These are phyloP conservation scores for Girardia tigrina DNA, from an alignment of 2,888 invertebrate genomes.

Conservation along the genomic window DNA sequence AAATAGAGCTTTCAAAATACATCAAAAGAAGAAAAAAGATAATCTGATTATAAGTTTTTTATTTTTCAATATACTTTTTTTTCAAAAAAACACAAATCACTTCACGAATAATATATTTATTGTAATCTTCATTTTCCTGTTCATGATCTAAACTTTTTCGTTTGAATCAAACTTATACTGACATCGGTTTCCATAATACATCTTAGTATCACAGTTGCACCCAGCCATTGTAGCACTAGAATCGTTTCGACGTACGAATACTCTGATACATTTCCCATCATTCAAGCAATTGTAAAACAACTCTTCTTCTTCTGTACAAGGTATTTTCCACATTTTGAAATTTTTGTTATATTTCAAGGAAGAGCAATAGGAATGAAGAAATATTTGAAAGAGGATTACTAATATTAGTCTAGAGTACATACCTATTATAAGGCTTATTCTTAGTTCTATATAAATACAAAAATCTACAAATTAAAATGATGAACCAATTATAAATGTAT, in stretches of 20 bases:
- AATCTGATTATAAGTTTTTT: too few relatives aligned
- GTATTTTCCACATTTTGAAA: not conserved
- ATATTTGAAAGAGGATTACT: not conserved
- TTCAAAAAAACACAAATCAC: too few relatives aligned
- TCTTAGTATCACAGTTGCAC: not conserved
- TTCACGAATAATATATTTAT: too few relatives aligned
- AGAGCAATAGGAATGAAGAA: not conserved
- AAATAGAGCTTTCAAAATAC: too few relatives aligned
- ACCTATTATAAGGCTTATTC: not conserved
- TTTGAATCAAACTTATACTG: too few relatives aligned
- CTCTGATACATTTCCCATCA: constrained; percentile 4
- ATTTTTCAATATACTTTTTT: too few relatives aligned
- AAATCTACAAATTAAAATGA: not conserved
- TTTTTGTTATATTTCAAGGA: not conserved
- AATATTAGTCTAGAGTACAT: not conserved
- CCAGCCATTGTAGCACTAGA: not conserved
- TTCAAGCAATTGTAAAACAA: constrained; percentile 1
- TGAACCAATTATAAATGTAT: not conserved
- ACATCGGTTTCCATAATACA: not conserved
- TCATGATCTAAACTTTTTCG: too few relatives aligned
- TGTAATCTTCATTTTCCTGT: too few relatives aligned
- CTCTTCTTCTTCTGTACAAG: not conserved
- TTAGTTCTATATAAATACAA: not conserved
- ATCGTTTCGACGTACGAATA: not conserved
- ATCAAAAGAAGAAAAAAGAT: too few relatives aligned